Base-by-base conservation (phyloP, 2,797 vertebrate species). In the Parauchenoglanis punctatus region DNA sequence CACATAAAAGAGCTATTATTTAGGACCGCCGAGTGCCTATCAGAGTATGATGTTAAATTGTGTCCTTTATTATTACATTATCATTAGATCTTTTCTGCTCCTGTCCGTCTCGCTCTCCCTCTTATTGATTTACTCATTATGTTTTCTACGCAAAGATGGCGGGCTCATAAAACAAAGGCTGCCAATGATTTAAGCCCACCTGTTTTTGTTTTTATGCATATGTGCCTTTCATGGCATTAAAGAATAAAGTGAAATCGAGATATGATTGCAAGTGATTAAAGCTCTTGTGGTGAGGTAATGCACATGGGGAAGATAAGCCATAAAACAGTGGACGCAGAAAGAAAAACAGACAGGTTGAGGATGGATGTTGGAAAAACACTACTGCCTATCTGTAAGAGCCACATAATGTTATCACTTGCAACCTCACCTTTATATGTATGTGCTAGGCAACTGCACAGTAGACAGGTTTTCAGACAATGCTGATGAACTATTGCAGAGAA, bases 341-440 rank as follows among this genome's bases (percentile, higher is more conserved):
- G 83, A 81, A 85, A 28, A 81, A 88, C 72, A 59, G 88, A 89
- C 85, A 90, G 23, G 23, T 12, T 46, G 40, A 81, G 80, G 68
- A 82, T 83, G 31, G 87, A 89, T 87, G 90, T 91, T 87, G 75
- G 59, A 87, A 86, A 87, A 56, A 82, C 68, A 77, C 85, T 65
- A 54, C 68, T 20, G 89, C 92, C 92, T 90, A 89, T 83, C 56
- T 54, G 25, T 49, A 81, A n/a, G 35, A 85, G 72, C 40, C n/a
- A 61, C 58, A 68, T 77, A 28, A 84, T 84, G 61, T 78, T 68
- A 68, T 84, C 59, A 78, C 84, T 84, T 77, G 81, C 72, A 44
- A 44, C 61, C 76, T 83, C 84, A 75, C 23, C 46, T 86, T 61
- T 63, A 70, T 81, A 83, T 78, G 61, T 46, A 76, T 17, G 58